Base-by-base conservation (phyloP, 2,797 vertebrate species). In the Galagoides demidoff region DNA sequence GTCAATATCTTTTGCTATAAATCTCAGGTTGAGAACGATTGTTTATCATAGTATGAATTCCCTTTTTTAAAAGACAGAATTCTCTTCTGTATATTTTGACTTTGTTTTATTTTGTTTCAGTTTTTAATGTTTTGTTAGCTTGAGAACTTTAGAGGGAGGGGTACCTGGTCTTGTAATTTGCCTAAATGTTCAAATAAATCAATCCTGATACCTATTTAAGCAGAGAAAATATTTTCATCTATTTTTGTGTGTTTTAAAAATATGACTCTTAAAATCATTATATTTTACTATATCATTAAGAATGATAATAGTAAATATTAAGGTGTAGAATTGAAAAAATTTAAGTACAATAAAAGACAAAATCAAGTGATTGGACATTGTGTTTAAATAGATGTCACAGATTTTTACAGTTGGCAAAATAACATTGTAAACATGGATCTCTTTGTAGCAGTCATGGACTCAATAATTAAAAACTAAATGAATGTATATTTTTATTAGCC, bases 101-200 rank as follows among this genome's bases (percentile, higher is more conserved):
- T 79, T 87, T 93, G 63, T 68, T 19, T 19, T 95, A 93, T 93
- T 93, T 74, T 66, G 14, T 37, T 92, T 73, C 8, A 57, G 34
- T 23, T 92, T 93, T 92, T 85, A 23, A 49, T 88, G 61, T 64
- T 91, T 93, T 92, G 20, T 87, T 89, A 96, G 34, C 6, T 85
- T 77, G n/a, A 85, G 71, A 88, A 79, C 27, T 83, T 13, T 68
- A 4, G 20, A 29, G 45, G 10, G 45, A 14, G 16, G 14, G 0
- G 12, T 71, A 82, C 27, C 31, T 73, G 70, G 61, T 52, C 2
- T 76, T 91, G 1, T 83, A 76, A 57, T 86, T 95, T 81, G 64
- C 49, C 45, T 93, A 77, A 83, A n/a, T 94, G 52, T 96, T 96
- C 34, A 63, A 59, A 78, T 89, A 77, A 78, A 57, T 85, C n/a